Conservation (phyloP, 2,113 vertebrate genomes). For the Jacana jacana region DNA sequence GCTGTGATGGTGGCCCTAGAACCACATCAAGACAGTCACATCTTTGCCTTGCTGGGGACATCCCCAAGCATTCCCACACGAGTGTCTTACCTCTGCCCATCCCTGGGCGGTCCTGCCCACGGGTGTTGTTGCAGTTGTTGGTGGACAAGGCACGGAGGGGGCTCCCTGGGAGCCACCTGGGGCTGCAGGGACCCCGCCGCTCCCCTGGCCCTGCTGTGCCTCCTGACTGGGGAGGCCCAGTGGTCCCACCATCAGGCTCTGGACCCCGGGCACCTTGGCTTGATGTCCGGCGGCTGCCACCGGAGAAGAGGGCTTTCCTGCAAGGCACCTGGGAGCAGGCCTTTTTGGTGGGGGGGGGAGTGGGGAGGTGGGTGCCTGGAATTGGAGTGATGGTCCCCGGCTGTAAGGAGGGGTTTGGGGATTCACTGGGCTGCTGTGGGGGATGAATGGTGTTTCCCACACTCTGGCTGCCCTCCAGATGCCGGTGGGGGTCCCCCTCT, state of each 20-base stretch:
- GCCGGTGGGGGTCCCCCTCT: background rate
- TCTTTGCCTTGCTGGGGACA: fast-evolving
- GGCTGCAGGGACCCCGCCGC: background rate
- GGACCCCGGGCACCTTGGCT: background rate
- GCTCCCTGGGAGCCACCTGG: background rate
- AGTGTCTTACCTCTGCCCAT: background rate
- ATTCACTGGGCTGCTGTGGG: background rate
- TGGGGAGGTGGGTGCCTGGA: background rate
- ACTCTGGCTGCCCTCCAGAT: background rate
- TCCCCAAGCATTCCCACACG: fast-evolving
- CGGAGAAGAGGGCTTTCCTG: conserved; percentile 2
- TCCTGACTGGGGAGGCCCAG: background rate
- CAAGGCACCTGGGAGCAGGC: conserved; percentile 50
- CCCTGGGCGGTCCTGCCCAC: background rate
- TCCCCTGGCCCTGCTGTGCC: background rate
- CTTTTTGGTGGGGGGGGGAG: conserved; percentile 50
- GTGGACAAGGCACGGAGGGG: conserved; percentile 25
- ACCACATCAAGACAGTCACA: background rate
- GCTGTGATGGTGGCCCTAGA: background rate
- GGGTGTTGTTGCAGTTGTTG: conserved; percentile 37
- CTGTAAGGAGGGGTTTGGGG: background rate
- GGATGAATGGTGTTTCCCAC: fast-evolving
- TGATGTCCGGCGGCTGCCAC: background rate
- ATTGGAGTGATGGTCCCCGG: background rate
- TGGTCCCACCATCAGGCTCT: background rate